Evolutionary conservation across 2,888 invertebrate species (phyloP).

Genomic region (Cephus nigrinus): DNA sequence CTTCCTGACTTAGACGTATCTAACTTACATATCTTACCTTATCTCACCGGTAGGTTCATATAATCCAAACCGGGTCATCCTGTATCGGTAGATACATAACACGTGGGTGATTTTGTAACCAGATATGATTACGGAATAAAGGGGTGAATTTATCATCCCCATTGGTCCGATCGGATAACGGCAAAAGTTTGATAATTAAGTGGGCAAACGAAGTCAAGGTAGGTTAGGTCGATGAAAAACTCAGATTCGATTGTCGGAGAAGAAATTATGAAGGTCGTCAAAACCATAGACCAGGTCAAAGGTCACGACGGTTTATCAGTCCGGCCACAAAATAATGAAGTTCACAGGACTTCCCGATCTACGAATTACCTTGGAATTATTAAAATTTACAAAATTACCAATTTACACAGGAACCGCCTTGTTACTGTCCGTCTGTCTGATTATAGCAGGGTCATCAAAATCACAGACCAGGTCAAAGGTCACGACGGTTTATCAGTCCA

Average conservation of each 20-base stretch:
- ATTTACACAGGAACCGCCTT: background rate
- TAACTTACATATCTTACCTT: background rate
- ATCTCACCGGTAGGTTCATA: background rate
- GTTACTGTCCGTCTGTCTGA: background rate
- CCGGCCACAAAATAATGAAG: slow-evolving; percentile 43
- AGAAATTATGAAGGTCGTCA: background rate
- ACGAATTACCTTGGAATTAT: slow-evolving; percentile 41
- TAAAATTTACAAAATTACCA: too few species aligned
- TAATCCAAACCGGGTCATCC: too few species aligned
- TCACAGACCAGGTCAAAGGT: background rate
- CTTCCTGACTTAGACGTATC: background rate
- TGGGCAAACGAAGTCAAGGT: slow-evolving; percentile 35
- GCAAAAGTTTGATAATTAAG: slow-evolving; percentile 53
- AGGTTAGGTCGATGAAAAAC: background rate
- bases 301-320: background rate
- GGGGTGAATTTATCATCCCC: background rate
- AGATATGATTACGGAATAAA: background rate
- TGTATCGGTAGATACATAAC: background rate
- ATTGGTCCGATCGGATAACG: slow-evolving; percentile 39
- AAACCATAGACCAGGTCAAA: background rate
- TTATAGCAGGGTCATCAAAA: background rate
- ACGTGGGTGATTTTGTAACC: background rate
- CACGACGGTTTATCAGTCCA: background rate
- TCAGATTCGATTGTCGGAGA: background rate
- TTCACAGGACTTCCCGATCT: slow-evolving; percentile 42